These are phyloP conservation scores for Amphiprion ocellaris DNA, from an alignment of 2,113 vertebrate genomes.

Conservation along the genomic window DNA sequence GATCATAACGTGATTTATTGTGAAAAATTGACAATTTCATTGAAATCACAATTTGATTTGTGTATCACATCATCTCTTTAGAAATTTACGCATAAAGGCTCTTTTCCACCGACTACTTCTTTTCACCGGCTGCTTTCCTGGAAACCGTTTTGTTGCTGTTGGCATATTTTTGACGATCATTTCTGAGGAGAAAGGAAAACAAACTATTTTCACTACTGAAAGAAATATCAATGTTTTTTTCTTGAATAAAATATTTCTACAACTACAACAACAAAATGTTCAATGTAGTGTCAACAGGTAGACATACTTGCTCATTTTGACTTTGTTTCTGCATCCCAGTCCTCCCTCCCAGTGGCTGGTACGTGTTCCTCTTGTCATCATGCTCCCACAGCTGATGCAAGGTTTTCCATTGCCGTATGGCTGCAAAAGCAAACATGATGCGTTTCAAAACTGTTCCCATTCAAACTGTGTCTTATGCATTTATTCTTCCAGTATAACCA, in stretches of 20 bases:
- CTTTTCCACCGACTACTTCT: conserved; percentile 66
- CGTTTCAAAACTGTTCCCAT: not conserved
- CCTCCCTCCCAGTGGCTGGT: conserved; percentile 88
- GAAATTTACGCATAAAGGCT: not conserved
- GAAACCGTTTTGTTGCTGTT: conserved; percentile 84
- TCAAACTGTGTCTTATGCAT: not conserved
- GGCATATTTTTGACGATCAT: conserved; percentile 86
- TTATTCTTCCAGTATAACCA: no score
- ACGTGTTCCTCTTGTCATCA: conserved; percentile 82
- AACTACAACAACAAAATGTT: not conserved
- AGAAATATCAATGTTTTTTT: not conserved
- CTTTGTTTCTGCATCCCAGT: conserved; percentile 85
- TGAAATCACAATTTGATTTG: conserved; percentile 30
- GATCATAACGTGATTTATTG: conserved; percentile 53
- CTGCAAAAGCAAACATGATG: conserved; percentile 61
- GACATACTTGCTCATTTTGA: conserved; percentile 85
- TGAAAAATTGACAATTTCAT: conserved; percentile 25
- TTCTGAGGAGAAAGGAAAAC: conserved; percentile 74
- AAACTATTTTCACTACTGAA: not conserved
- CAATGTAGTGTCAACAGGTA: not conserved
- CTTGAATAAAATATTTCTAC: not conserved
- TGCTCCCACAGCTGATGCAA: conserved; percentile 82
- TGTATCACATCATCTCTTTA: not conserved
- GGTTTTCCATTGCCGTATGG: conserved; percentile 82
- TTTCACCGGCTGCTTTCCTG: conserved; percentile 75